Percentiles rank a stretch among this genome's conserved stretches.
phyloP scores from a whole-genome alignment of 2,888 invertebrate species.

The Pachycephus smyrnensis region DNA sequence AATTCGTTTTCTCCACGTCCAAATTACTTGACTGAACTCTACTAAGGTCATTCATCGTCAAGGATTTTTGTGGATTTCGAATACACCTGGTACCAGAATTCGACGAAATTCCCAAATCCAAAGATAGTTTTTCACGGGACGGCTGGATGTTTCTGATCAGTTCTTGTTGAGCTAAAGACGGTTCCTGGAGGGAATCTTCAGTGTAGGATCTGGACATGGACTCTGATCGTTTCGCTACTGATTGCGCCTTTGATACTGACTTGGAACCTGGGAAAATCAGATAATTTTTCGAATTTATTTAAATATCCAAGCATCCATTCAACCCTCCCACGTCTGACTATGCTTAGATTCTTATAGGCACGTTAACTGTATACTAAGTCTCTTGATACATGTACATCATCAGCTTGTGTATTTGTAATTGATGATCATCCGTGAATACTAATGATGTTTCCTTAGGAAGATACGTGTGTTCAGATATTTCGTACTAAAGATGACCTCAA shows the following conservation, averaged over 20 bases:
- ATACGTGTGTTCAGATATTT: slow-evolving; percentile 21
- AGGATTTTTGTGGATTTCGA: slow-evolving; percentile 44
- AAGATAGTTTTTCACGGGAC: slow-evolving; percentile 43
- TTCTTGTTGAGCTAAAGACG: slow-evolving; percentile 38
- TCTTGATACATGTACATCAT: too few relatives aligned
- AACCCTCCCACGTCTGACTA: too few relatives aligned
- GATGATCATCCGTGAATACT: slow-evolving; percentile 42
- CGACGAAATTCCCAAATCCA: slow-evolving; percentile 39
- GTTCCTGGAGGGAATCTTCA: slow-evolving; percentile 34
- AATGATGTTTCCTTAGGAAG: slow-evolving; percentile 34
- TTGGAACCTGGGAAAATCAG: slow-evolving; percentile 40
- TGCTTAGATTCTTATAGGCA: not conserved
- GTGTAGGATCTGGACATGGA: slow-evolving; percentile 34
- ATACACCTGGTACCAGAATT: slow-evolving; percentile 30
- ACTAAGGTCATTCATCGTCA: slow-evolving; percentile 53
- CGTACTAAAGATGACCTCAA: slow-evolving; percentile 50
- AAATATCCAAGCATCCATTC: too few relatives aligned
- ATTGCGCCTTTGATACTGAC: slow-evolving; percentile 34
- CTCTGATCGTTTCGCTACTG: slow-evolving; percentile 36
- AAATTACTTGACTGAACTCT: slow-evolving; percentile 33
- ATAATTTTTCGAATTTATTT: too few relatives aligned
- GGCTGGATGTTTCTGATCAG: slow-evolving; percentile 28
- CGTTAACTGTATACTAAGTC: too few relatives aligned
- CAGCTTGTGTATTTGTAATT: too few relatives aligned
- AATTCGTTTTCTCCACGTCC: slow-evolving; percentile 36